A percentile compares a stretch with the other conserved stretches of the same genome.
Conservation (phyloP, 1,140 invertebrate genomes). For the Drosophila seguyi region DNA sequence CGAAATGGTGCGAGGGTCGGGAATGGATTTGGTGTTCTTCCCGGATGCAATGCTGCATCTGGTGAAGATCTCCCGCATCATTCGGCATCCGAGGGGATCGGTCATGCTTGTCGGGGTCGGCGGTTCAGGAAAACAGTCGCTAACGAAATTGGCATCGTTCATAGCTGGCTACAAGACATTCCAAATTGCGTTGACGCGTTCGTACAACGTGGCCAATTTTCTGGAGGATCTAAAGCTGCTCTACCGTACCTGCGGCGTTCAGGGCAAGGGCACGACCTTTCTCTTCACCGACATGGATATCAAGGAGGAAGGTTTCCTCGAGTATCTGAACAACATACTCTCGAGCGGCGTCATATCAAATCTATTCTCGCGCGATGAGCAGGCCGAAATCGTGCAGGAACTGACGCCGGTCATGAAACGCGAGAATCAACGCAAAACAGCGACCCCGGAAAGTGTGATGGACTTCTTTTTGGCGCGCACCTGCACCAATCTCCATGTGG, state of each 20-base stretch:
- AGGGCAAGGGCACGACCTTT: slow-evolving; percentile 98
- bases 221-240: slow-evolving; percentile 97
- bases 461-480: slow-evolving; percentile 97
- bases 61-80: slow-evolving; percentile 97
- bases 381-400: slow-evolving; percentile 97
- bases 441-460: slow-evolving; percentile 96
- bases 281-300: slow-evolving; percentile 99
- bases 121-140: slow-evolving; percentile 97
- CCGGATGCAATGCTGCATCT: slow-evolving; percentile 98
- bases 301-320: slow-evolving; percentile 98
- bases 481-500: slow-evolving; percentile 97
- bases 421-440: slow-evolving; percentile 95
- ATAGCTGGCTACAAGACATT: slow-evolving; percentile 99
- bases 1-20: slow-evolving; percentile 97
- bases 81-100: slow-evolving; percentile 97
- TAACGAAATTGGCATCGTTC: slow-evolving; percentile 97
- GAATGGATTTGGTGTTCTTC: slow-evolving; percentile 99
- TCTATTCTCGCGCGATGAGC: slow-evolving; percentile 97
- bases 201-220: slow-evolving; percentile 98
- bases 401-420: slow-evolving; percentile 96
- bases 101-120: slow-evolving; percentile 98
- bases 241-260: slow-evolving; percentile 96
- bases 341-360: slow-evolving; percentile 96
- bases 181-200: slow-evolving; percentile 97
- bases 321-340: slow-evolving; percentile 98